Evolutionary conservation across 1,140 invertebrate species (phyloP).

Genomic region (Phocides pigmalion): DNA sequence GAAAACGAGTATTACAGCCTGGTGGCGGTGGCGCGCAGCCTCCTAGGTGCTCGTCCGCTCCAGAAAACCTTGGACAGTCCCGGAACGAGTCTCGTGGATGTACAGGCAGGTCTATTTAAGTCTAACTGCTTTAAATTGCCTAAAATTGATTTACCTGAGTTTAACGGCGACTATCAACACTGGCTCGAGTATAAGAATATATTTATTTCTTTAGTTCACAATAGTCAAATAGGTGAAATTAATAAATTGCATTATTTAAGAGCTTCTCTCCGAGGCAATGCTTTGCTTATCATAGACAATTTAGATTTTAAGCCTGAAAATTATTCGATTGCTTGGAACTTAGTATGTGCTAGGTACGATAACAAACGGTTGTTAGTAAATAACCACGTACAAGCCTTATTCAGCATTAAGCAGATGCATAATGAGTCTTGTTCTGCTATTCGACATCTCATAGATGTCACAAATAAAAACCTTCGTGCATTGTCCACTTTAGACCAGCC

Average conservation of each 20-base stretch:
- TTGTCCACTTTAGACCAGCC: no score
- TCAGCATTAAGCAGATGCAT: neutral
- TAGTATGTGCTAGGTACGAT: slow-evolving; percentile 38
- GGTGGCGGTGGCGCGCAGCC: neutral
- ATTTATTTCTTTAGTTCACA: slow-evolving; percentile 35
- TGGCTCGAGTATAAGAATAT: slow-evolving; percentile 34
- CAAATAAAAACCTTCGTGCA: no score
- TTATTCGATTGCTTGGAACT: slow-evolving; percentile 42
- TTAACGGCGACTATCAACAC: slow-evolving; percentile 23
- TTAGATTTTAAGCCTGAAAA: slow-evolving; percentile 41
- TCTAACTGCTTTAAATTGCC: slow-evolving; percentile 18
- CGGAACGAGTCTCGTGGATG: neutral
- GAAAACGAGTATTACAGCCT: neutral
- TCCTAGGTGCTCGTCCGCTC: neutral
- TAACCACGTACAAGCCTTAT: slow-evolving; percentile 36
- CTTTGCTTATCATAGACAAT: slow-evolving; percentile 32
- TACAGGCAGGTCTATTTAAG: slow-evolving; percentile 1
- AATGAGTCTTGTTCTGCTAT: neutral
- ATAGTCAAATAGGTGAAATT: slow-evolving; percentile 20
- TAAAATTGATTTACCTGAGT: slow-evolving; percentile 30
- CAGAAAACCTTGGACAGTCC: no score
- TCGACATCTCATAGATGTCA: no score
- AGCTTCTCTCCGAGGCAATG: slow-evolving; percentile 32
- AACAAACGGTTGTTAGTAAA: slow-evolving; percentile 42
- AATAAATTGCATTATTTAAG: slow-evolving; percentile 35